phyloP scores from a whole-genome alignment of 2,797 vertebrate species.

The Falco novaeseelandiae region DNA sequence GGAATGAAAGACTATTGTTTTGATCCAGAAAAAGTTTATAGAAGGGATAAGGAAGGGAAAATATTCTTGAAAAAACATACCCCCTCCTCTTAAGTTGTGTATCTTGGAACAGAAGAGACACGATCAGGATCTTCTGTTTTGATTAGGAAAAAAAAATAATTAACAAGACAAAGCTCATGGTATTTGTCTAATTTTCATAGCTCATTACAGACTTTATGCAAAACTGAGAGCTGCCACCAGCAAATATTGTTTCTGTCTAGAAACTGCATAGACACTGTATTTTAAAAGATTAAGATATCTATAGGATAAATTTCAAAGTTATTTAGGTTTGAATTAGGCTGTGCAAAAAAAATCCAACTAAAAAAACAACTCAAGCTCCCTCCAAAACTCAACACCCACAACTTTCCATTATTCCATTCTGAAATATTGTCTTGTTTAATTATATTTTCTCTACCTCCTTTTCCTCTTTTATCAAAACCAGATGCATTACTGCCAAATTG shows the following conservation, averaged over 20 bases:
- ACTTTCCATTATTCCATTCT: slow-evolving; percentile 1
- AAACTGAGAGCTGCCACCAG: slow-evolving; percentile 45
- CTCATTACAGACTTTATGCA: slow-evolving; percentile 49
- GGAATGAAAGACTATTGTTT: slow-evolving; percentile 73
- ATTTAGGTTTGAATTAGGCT: slow-evolving; percentile 51
- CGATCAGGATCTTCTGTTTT: slow-evolving; percentile 68
- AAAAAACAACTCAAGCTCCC: neutral
- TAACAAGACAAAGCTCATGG: slow-evolving; percentile 62
- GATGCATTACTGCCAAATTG: neutral
- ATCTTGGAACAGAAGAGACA: slow-evolving; percentile 76
- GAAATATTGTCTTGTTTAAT: neutral
- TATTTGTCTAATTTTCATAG: slow-evolving; percentile 70
- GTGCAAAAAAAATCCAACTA: neutral
- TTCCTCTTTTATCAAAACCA: neutral
- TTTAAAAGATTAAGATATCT: slow-evolving; percentile 54
- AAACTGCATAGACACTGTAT: slow-evolving; percentile 48
- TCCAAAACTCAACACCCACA: neutral
- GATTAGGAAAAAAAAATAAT: slow-evolving; percentile 27
- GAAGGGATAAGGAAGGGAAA: slow-evolving; percentile 72
- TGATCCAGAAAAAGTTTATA: slow-evolving; percentile 59
- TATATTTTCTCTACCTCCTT: neutral
- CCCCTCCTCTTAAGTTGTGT: slow-evolving; percentile 74
- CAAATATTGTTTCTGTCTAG: slow-evolving; percentile 58
- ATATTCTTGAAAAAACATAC: slow-evolving; percentile 75
- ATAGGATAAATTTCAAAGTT: slow-evolving; percentile 37